These are phyloP conservation scores for Lagria hirta DNA, from an alignment of 2,888 invertebrate genomes.

Conservation along the genomic window DNA sequence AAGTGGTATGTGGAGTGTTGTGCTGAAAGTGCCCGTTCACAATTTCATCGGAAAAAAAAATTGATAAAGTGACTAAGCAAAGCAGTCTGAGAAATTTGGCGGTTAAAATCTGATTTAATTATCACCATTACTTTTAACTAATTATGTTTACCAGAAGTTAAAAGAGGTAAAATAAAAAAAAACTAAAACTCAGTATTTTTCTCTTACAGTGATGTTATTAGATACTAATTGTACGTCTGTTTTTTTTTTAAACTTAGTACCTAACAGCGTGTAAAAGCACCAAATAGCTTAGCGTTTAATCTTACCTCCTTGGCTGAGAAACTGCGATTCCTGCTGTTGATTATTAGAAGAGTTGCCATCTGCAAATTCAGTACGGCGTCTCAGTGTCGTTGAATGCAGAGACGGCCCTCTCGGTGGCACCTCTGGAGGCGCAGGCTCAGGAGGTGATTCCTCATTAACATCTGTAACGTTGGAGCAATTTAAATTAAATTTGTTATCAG, in stretches of 20 bases:
- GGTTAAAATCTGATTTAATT: too few species aligned
- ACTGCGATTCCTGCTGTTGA: constrained; percentile 45
- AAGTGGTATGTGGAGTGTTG: too few species aligned
- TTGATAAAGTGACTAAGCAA: too few species aligned
- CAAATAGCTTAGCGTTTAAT: constrained; percentile 11
- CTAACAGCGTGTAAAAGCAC: not conserved
- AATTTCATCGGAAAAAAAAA: too few species aligned
- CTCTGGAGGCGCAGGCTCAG: constrained; percentile 83
- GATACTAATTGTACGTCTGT: too few species aligned
- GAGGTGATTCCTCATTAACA: constrained; percentile 73
- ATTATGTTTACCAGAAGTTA: too few species aligned
- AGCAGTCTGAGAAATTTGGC: too few species aligned
- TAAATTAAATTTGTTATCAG: too few species aligned
- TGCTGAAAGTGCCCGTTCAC: too few species aligned
- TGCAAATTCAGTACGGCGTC: constrained; percentile 61
- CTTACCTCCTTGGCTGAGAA: constrained; percentile 51
- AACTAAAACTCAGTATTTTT: too few species aligned
- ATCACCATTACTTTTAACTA: too few species aligned
- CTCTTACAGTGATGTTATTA: too few species aligned
- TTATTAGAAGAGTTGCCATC: constrained; percentile 42
- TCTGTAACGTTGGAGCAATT: constrained; percentile 49
- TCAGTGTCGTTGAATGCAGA: constrained; percentile 61
- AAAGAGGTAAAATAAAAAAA: not conserved
- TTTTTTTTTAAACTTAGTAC: constrained; percentile 8
- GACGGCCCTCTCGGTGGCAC: constrained; percentile 85